Base-by-base conservation (phyloP, 2,113 vertebrate genomes). In the Mobula hypostoma region DNA sequence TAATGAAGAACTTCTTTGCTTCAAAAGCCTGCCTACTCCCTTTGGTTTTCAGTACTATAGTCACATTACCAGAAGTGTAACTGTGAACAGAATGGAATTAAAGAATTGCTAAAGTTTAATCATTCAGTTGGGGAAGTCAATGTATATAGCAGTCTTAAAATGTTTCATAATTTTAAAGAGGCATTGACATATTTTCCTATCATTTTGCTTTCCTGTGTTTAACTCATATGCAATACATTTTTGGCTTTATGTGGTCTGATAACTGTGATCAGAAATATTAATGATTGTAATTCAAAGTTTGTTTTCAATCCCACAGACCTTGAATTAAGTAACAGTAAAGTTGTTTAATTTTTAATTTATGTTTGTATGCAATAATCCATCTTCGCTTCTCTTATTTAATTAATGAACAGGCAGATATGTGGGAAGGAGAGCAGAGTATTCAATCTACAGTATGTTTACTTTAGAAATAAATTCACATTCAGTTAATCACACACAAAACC, bases 291-390 rank as follows among this genome's bases (percentile, higher is more conserved):
- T 5, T 76, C 72, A 76, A 76, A 19, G 17, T 19, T 76, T 76
- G 72, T 19, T 27, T 58, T 36, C 21, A 61, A 61, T 27, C 5
- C 11, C 9, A 61, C 82, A 7, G 27, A 85, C 48, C 56, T 9
- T 58, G 58, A 11, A 12, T 63, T 63, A 63, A 63, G 27, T 63
- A 61, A 63, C 58, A 63, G 83, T n/a, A 88, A 88, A 61, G 11
- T 15, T 88, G 83, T 87, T 61, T 61, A 87, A 87, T 87, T 87
- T 87, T 87, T 87, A 3, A 87, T 87, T 87, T 29, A 8, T 63
- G 58, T 14, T 87, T 61, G 58, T 24, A 83, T 87, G 27, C 12
- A 11, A 29, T 87, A 61, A 87, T n/a, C 83, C 29, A 58, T 70
- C 17, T 14, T 70, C 8, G 1, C 56, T 63, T 87, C 58, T 24